Percentiles rank a stretch among this genome's conserved stretches.
These are phyloP conservation scores for Dipodomys stephensi DNA, from an alignment of 2,113 vertebrate species.

Conservation along the genomic window DNA sequence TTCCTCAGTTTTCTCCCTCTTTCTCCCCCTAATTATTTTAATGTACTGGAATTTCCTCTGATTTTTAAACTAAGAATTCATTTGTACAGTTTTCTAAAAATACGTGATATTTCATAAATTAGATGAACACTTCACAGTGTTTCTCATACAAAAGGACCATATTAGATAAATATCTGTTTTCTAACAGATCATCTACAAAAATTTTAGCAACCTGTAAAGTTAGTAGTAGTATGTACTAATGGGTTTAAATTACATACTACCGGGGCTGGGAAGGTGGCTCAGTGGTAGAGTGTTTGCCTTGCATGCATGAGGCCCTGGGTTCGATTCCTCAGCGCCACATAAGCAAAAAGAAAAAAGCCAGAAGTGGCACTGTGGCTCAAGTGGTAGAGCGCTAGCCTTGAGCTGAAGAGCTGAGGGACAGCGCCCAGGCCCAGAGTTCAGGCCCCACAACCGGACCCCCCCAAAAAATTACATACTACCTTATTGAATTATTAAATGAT, in stretches of 20 bases:
- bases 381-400: too few species aligned
- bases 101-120: not conserved
- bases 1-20: too few species aligned
- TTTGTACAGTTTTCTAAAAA: not conserved
- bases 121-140: not conserved
- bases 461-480: not conserved
- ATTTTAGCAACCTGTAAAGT: not conserved
- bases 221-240: not conserved
- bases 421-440: too few species aligned
- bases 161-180: not conserved
- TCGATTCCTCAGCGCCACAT: too few species aligned
- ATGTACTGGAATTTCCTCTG: not conserved
- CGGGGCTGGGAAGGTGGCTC: too few species aligned
- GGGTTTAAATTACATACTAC: not conserved
- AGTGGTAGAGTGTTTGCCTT: too few species aligned
- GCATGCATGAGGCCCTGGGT: too few species aligned
- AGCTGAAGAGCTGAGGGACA: too few species aligned
- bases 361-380: too few species aligned
- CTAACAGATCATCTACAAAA: conserved; percentile 13
- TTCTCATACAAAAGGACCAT: not conserved
- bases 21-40: not conserved
- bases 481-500: not conserved
- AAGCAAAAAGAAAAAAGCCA: too few species aligned
- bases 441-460: too few species aligned
- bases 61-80: not conserved